Evolutionary conservation across 2,888 invertebrate species (phyloP).

Genomic region (Drosophila mimica): DNA sequence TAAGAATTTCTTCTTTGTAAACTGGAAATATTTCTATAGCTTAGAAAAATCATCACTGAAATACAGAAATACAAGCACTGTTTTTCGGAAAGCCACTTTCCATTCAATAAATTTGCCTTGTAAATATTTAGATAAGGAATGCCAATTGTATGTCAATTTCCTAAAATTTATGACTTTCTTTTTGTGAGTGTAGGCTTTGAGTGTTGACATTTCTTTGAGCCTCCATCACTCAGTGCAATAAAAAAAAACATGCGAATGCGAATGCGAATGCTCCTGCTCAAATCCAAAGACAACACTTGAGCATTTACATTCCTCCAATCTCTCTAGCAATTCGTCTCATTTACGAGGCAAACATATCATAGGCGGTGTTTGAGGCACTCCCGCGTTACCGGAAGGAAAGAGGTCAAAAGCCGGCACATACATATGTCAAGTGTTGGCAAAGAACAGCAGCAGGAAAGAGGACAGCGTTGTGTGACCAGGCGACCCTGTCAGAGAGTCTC

Average conservation of each 20-base stretch:
- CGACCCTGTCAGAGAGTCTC: constrained; percentile 46
- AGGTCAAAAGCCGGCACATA: constrained; percentile 82
- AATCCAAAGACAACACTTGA: constrained; percentile 61
- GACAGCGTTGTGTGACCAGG: constrained; percentile 43
- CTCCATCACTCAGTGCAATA: constrained; percentile 67
- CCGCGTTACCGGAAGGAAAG: constrained; percentile 53
- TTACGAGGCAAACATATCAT: constrained; percentile 59
- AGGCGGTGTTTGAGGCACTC: constrained; percentile 39
- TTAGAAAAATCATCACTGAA: not conserved
- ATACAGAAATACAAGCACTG: not conserved
- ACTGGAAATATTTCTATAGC: not conserved
- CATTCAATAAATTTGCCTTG: not conserved
- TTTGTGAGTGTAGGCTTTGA: constrained; percentile 52
- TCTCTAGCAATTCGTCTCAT: constrained; percentile 64
- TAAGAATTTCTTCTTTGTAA: not conserved
- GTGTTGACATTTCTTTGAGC: constrained; percentile 81
- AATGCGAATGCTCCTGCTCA: constrained; percentile 24
- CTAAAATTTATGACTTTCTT: not conserved
- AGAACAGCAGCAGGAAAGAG: constrained; percentile 41
- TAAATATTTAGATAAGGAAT: not conserved
- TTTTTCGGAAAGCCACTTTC: not conserved
- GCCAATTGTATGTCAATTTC: not conserved
- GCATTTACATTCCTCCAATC: constrained; percentile 64
- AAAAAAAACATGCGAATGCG: constrained; percentile 33
- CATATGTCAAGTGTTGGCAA: constrained; percentile 81